Evolutionary conservation across 1,140 invertebrate species (phyloP), one percentile per base, ranked within the genome.

Genomic region (Pemphigus obesinymphae): DNA sequence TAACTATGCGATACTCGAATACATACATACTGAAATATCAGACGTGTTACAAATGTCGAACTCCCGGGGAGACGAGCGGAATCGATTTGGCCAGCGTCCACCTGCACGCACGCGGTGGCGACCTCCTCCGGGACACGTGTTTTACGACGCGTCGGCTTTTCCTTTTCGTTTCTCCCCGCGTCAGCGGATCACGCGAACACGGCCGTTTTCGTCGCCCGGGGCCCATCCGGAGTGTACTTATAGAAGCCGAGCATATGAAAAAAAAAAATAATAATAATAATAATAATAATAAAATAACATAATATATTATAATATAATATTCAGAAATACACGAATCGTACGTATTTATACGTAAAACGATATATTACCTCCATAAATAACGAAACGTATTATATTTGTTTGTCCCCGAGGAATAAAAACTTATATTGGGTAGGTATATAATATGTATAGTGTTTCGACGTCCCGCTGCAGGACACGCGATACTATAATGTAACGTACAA

Each of bases 141-240:
- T 43, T 68, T 68, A 68, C 37, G 66, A 68, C 37, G 34, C 31
- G n/a, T n/a, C 66, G 66, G n/a, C 66, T 68, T 68, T 43, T 68
- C 15, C 34, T 43, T 68, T 68, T 40, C n/a, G 34, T 23, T 37
- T 8, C n/a, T 0, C 15, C 5, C 29, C 7, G 61, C 58, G 29
- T 61, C 58, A 3, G 26, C 6, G 17, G 31, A 63, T 34, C 61
- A 34, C 61, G 29, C 61, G 31, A 63, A 34, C 61, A 31, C 29
- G 61, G 61, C 17, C 17, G 61, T 63, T 63, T 34, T 63, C 29
- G 29, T 63, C 31, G 61, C 61, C 61, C 17, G 17, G 15, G 17
- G 61, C 61, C 31, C 8, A 11, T 55, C 17, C 29, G 31, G 29
- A 34, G 29, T 63, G 29, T 15, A 3, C n/a, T n/a, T n/a, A n/a